Evolutionary conservation across 2,888 invertebrate species (phyloP).

Genomic region (Meloe dianella): DNA sequence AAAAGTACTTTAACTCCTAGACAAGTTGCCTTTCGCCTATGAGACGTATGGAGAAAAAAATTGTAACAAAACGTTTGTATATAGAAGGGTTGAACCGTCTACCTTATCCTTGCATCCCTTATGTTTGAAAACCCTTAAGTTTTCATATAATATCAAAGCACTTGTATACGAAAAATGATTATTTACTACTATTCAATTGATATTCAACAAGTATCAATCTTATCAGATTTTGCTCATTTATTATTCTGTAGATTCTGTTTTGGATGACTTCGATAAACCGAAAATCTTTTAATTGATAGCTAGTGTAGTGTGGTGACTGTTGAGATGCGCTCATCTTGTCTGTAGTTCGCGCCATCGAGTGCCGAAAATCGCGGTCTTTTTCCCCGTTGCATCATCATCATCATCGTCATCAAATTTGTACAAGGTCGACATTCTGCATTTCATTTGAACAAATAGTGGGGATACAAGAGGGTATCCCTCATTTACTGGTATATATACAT

Average conservation of each 20-base stretch:
- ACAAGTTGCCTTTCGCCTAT: conserved; percentile 21
- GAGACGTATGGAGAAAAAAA: conserved; percentile 34
- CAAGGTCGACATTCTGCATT: conserved; percentile 29
- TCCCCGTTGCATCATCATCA: conserved; percentile 20
- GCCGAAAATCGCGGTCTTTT: conserved; percentile 25
- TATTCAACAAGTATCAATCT: conserved; percentile 5
- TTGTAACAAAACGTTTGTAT: conserved; percentile 36
- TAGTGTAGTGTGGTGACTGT: too few relatives aligned
- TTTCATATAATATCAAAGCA: conserved; percentile 17
- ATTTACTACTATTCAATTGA: neutral
- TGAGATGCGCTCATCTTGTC: neutral
- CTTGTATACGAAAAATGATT: conserved; percentile 19
- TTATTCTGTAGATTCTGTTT: too few relatives aligned
- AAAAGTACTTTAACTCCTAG: conserved; percentile 27
- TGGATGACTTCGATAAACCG: neutral
- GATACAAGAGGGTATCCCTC: conserved; percentile 16
- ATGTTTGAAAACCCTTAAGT: conserved; percentile 22
- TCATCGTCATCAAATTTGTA: too few relatives aligned
- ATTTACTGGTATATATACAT: conserved; percentile 18
- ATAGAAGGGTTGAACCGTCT: conserved; percentile 38
- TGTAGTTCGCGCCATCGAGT: conserved; percentile 9
- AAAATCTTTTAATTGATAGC: neutral
- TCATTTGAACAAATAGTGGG: conserved; percentile 19
- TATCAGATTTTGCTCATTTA: conserved; percentile 11
- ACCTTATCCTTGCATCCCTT: conserved; percentile 22